Evolutionary conservation across 2,113 vertebrate species (phyloP).

Genomic region (Zootoca vivipara): DNA sequence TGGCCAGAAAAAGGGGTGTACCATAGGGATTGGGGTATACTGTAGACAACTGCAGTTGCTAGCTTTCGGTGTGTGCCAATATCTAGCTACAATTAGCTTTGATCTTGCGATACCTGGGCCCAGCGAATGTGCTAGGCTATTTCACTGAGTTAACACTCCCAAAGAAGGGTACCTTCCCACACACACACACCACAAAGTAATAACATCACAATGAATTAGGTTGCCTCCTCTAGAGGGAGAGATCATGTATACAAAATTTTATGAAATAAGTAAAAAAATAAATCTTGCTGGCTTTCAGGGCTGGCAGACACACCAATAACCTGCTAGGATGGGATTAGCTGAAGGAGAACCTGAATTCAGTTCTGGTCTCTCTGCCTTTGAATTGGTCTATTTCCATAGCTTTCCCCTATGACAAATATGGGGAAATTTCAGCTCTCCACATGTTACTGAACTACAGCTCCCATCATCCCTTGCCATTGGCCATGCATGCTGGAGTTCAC

Average conservation of each 20-base stretch:
- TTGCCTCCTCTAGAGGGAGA: background rate
- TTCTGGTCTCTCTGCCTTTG: background rate
- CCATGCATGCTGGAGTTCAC: no score
- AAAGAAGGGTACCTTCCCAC: background rate
- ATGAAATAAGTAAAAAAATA: no score
- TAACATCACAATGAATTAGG: background rate
- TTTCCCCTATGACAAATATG: no score
- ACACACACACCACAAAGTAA: background rate
- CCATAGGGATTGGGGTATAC: no score
- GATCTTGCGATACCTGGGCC: background rate
- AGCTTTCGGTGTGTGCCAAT: no score
- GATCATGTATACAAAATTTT: background rate
- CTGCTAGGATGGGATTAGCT: background rate
- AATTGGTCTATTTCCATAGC: background rate
- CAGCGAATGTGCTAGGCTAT: background rate
- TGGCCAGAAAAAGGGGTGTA: background rate
- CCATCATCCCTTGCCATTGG: no score
- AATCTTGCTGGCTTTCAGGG: background rate
- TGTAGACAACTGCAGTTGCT: background rate
- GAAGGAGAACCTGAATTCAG: background rate
- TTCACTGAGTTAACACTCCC: background rate
- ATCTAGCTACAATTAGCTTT: background rate
- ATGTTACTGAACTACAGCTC: no score
- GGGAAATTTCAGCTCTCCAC: no score
- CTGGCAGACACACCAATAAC: background rate